These are phyloP conservation scores for Dicrurus megarhynchus DNA, from an alignment of 2,113 vertebrate species.

Conservation along the genomic window DNA sequence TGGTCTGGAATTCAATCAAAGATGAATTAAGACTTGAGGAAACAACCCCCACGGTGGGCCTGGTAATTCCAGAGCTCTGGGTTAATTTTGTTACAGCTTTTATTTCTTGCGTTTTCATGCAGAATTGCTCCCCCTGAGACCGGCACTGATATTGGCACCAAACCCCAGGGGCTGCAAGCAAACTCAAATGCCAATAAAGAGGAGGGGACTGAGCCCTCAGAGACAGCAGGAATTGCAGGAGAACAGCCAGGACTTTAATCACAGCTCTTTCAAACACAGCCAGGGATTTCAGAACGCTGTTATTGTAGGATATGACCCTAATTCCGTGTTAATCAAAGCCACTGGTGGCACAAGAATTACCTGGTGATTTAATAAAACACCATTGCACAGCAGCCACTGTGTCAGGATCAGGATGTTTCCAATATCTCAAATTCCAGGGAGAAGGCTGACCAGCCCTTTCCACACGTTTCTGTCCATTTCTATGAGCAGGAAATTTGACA, in stretches of 20 bases:
- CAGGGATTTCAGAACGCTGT: slow-evolving; percentile 70
- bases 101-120: slow-evolving; percentile 65
- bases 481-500: neutral
- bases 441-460: neutral
- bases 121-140: slow-evolving; percentile 5
- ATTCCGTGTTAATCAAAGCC: slow-evolving; percentile 76
- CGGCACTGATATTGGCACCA: slow-evolving; percentile 38
- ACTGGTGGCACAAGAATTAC: slow-evolving; percentile 54
- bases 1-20: slow-evolving; percentile 83
- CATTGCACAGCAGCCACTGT: slow-evolving; percentile 44
- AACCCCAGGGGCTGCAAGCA: neutral
- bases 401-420: slow-evolving; percentile 36
- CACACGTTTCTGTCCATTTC: neutral
- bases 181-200: slow-evolving; percentile 45
- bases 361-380: slow-evolving; percentile 69
- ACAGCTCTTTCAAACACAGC: slow-evolving; percentile 68
- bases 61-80: slow-evolving; percentile 8
- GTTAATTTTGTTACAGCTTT: slow-evolving; percentile 71
- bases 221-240: slow-evolving; percentile 61
- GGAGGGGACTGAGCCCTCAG: slow-evolving; percentile 44
- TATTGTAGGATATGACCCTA: slow-evolving; percentile 74
- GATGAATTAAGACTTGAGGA: slow-evolving; percentile 78
- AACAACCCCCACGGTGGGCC: slow-evolving; percentile 54
- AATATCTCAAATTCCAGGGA: slow-evolving; percentile 34
- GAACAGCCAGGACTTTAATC: slow-evolving; percentile 76